phyloP scores from a whole-genome alignment of 2,797 vertebrate genomes.

The Xyrichtys novacula region DNA sequence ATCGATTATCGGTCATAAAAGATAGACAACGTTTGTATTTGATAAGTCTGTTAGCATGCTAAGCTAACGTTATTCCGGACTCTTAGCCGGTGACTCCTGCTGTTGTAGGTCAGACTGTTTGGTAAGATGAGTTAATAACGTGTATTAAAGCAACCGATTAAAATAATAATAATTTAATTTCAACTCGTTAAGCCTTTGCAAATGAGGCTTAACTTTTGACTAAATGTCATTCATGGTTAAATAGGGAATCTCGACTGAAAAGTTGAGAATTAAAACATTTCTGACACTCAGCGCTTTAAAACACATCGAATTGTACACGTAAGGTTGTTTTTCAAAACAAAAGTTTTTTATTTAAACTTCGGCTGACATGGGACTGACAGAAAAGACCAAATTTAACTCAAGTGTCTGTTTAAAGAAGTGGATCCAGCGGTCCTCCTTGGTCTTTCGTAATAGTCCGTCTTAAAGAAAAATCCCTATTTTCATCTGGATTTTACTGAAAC shows the following conservation, averaged over 20 bases:
- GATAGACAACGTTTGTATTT: too few relatives aligned
- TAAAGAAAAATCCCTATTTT: accelerated
- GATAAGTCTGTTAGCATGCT: not conserved
- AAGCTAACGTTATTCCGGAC: not conserved
- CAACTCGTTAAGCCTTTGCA: not conserved
- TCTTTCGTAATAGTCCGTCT: not conserved
- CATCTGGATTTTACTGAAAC: accelerated
- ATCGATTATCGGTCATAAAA: not conserved
- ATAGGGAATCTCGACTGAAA: not conserved
- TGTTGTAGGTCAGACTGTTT: not conserved
- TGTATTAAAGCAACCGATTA: not conserved
- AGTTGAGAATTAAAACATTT: not conserved
- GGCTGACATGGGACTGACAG: not conserved
- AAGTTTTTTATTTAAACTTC: not conserved
- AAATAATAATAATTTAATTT: not conserved
- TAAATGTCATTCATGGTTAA: not conserved
- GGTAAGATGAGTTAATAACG: not conserved
- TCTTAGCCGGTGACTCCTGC: not conserved
- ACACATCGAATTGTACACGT: accelerated
- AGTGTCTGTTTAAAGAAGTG: accelerated
- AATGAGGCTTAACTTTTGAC: accelerated
- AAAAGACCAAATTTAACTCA: accelerated
- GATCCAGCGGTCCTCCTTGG: accelerated
- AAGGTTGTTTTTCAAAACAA: accelerated
- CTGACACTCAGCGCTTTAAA: accelerated